Evolutionary conservation across 23 tunicate genomes (phyloP).

Genomic region (Styela plicata): DNA sequence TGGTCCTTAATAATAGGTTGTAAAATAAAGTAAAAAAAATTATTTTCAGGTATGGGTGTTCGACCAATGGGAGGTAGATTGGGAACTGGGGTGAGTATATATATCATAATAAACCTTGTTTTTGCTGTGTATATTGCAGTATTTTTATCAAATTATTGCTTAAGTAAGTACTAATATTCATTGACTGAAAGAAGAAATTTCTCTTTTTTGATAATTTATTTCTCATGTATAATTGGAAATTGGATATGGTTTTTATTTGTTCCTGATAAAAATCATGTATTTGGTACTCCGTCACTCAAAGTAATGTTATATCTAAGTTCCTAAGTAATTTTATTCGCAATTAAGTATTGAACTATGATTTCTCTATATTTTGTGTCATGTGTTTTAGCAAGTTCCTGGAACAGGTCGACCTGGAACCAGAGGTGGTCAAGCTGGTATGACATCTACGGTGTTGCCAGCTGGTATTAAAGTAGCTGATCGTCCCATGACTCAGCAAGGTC

Average conservation of each 20-base stretch:
- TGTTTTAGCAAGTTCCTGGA: conserved; percentile 33
- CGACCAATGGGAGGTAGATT: conserved; percentile 5
- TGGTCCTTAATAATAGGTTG: no score
- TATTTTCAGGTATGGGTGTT: not conserved
- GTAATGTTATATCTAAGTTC: no score
- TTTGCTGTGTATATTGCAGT: not conserved
- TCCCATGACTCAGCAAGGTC: conserved; percentile 98
- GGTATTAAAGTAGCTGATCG: conserved; percentile 84
- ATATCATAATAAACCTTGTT: not conserved
- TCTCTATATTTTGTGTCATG: not conserved
- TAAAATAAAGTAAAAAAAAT: no score
- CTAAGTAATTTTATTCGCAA: no score
- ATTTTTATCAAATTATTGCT: no score
- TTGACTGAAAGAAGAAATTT: no score
- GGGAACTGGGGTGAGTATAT: not conserved
- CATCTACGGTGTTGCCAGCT: conserved; percentile 56
- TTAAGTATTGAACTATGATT: no score
- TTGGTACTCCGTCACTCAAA: not conserved
- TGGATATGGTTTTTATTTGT: no score
- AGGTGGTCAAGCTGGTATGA: conserved; percentile 60
- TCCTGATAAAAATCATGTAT: no score
- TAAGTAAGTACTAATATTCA: no score
- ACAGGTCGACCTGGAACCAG: conserved; percentile 87
- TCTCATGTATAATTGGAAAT: not conserved
- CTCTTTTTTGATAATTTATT: not conserved